A percentile compares a stretch with the other conserved stretches of the same genome.
These are phyloP conservation scores for Drosophila ochracea DNA, from an alignment of 2,888 invertebrate species.

Conservation along the genomic window DNA sequence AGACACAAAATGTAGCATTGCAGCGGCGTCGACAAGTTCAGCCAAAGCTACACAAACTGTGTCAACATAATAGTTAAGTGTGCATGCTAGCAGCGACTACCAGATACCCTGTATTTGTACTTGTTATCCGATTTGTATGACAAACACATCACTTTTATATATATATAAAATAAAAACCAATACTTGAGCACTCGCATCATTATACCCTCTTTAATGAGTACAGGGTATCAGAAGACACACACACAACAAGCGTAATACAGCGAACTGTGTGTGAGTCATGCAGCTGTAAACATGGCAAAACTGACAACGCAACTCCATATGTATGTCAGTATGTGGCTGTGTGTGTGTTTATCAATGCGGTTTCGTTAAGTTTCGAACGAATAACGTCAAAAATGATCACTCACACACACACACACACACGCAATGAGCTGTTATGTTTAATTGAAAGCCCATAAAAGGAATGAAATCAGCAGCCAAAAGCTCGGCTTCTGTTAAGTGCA, in stretches of 20 bases:
- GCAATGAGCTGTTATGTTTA: conserved; percentile 34
- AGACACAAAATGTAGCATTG: conserved; percentile 51
- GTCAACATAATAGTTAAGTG: conserved; percentile 54
- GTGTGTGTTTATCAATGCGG: conserved; percentile 54
- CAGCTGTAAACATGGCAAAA: conserved; percentile 51
- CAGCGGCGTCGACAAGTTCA: conserved; percentile 66
- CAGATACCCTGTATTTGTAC: conserved; percentile 6
- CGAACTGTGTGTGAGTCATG: conserved; percentile 51
- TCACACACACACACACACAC: conserved; percentile 10
- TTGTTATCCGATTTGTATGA: neutral
- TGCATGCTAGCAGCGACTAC: neutral
- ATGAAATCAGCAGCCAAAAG: conserved; percentile 47
- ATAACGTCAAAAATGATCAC: conserved; percentile 39
- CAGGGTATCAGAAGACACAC: conserved; percentile 12
- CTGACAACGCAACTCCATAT: conserved; percentile 61
- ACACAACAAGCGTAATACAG: conserved; percentile 10
- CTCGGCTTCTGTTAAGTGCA: conserved; percentile 22
- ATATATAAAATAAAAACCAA: neutral
- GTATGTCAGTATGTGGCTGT: conserved; percentile 14
- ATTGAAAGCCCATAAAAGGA: conserved; percentile 64
- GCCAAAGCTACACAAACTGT: conserved; percentile 69
- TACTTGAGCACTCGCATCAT: neutral
- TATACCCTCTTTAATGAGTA: neutral
- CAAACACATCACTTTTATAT: neutral
- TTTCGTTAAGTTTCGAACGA: conserved; percentile 48